Conservation (phyloP, 2,797 vertebrate species). For the Australoheros facetus region DNA sequence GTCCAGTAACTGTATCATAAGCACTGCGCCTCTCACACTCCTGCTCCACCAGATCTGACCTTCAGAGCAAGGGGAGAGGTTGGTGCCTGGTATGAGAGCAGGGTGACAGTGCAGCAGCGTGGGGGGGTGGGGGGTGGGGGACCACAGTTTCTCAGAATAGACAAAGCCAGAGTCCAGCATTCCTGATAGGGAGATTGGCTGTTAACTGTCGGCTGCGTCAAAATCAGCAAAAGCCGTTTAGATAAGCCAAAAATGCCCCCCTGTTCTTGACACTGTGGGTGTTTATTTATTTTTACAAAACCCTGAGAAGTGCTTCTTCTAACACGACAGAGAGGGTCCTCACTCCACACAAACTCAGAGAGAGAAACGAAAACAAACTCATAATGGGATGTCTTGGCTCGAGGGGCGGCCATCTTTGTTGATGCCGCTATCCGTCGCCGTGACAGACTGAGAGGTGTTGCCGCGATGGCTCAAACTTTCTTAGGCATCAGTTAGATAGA, state of each 20-base stretch:
- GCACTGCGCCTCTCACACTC: constrained; percentile 63
- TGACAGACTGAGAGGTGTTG: constrained; percentile 76
- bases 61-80: constrained; percentile 80
- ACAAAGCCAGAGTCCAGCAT: constrained; percentile 81
- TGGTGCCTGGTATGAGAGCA: constrained; percentile 75
- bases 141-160: constrained; percentile 82
- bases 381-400: constrained; percentile 10
- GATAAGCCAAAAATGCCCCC: constrained; percentile 22
- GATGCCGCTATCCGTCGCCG: constrained; percentile 70
- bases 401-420: constrained; percentile 68
- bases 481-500: constrained; percentile 83
- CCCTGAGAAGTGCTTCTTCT: not conserved
- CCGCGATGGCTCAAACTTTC: constrained; percentile 76
- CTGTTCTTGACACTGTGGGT: not conserved
- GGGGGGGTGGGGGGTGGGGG: constrained; percentile 52
- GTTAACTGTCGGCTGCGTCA: constrained; percentile 48
- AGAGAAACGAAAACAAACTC: constrained; percentile 8
- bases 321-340: not conserved
- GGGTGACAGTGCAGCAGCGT: constrained; percentile 68
- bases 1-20: constrained; percentile 56
- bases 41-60: constrained; percentile 77
- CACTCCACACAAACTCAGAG: not conserved
- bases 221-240: constrained; percentile 29
- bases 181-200: constrained; percentile 67
- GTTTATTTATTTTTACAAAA: constrained; percentile 1